Evolutionary conservation across 2,797 vertebrate genomes (phyloP), one percentile per base, ranked within the genome.

Genomic region (Melanotaenia maccullochi): DNA sequence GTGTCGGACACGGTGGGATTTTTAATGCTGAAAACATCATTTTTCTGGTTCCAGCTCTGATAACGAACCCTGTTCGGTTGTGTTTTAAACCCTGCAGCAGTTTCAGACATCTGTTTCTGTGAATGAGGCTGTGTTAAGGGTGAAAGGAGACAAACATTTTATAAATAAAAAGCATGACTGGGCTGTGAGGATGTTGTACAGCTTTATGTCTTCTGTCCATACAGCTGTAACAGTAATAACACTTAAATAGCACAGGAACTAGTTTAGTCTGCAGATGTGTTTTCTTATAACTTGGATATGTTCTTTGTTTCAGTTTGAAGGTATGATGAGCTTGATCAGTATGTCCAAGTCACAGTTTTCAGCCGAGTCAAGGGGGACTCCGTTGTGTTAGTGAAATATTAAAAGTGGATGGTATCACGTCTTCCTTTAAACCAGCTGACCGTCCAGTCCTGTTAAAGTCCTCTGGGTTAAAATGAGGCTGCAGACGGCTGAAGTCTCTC

Each of bases 51-150:
- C 18, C 40, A 67, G 55, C n/a, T 57, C 42, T 51, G 20, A 71
- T 57, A 35, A 62, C 60, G 40, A 73, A 22, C 61, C 69, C n/a
- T 66, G 30, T 28, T 69, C 9, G 44, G 30, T 9, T 24, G 3
- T 40, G 38, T 40, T 18, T 24, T 22, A 55, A 33, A 47, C 58
- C 75, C 61, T 73, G 57, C 20, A 66, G 82, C 47, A 20, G 36
- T 68, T 30, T 67, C 5, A 56, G 24, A 35, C 30, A 6, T 56
- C 51, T 68, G 58, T 5, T 14, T 62, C 24, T 62, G 4, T 36
- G 38, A 69, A 40, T 65, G 70, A 44, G 40, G 52, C 33, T 57
- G 57, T 66, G 71, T 63, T 51, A 40, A 47, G 54, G 22, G 55
- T 60, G 66, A 65, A 51, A 66, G 47, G 5, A 12, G 35, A 36